Evolutionary conservation across 37 sponge, comb jelly and placozoan species (phyloP), one percentile per base, ranked within the genome.

Genomic region (Aplysina aerophoba): DNA sequence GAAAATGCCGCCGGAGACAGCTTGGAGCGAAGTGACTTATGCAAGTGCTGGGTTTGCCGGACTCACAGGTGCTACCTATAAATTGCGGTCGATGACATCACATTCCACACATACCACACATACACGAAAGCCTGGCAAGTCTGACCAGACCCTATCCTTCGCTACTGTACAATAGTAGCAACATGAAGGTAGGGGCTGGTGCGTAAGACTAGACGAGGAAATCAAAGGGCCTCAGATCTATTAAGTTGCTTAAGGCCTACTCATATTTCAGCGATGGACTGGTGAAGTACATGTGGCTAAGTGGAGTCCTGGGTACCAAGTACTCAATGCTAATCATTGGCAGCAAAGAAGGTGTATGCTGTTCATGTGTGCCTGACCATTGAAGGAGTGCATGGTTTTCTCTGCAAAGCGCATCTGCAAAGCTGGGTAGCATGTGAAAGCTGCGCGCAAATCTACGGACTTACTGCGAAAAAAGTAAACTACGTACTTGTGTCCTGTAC

Each of bases 401-500:
- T 71, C 36, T 71, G 73, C 73, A 35, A 71, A 71, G 73, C 16
- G 73, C 73, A 28, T 71, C 37, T 71, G 73, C 73, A 71, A 71
- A 71, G 73, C 73, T 35, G 73, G 73, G 73, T 71, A 34, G 64
- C 28, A 27, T 27, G 28, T 3, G 11, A 11, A 13, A 4, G 4
- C 5, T 11, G 5, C 28, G 12, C 64, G 5, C 27, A 28, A 28
- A 20, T 58, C 15, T 19, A 58, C 19, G 15, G 59, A 19, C 59
- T 58, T 19, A 15, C 19, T 15, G 19, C 17, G 17, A 58, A 58
- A 58, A 20, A 58, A 20, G 59, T 20, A 20, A 58, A 20, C 59
- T 58, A 20, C 59, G 19, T 19, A 58, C 19, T 58, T 20, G 69
- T 67, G 15, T 14, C 14, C 13, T 67, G 69, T 27, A 24, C n/a